phyloP scores from a whole-genome alignment of 1,140 invertebrate species.

The Delia radicum region DNA sequence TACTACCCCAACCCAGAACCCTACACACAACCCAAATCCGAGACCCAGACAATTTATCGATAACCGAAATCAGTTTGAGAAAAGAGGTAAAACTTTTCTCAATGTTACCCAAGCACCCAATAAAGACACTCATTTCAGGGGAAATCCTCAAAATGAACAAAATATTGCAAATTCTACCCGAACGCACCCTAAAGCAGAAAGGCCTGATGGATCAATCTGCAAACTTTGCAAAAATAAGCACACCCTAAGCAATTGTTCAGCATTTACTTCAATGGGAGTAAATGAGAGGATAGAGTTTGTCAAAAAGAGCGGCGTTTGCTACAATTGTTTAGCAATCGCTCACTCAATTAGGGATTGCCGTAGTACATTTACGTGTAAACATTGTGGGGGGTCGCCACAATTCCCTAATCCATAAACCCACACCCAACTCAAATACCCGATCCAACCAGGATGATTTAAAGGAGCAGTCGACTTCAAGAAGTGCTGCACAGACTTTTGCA shows the following conservation, averaged over 20 bases:
- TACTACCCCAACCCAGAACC: too few species aligned
- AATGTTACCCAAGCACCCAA: too few species aligned
- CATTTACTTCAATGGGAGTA: neutral
- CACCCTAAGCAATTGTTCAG: neutral
- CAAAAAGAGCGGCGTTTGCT: neutral
- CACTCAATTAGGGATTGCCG: neutral
- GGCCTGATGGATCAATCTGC: neutral
- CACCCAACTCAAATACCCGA: neutral
- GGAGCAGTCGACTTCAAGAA: neutral
- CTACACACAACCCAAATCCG: too few species aligned
- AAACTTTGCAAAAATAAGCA: neutral
- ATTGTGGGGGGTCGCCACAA: neutral
- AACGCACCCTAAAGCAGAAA: neutral
- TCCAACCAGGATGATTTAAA: neutral
- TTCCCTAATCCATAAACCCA: neutral
- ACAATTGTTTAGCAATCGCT: too few species aligned
- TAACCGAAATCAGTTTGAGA: too few species aligned
- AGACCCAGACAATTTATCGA: too few species aligned
- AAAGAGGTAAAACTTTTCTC: too few species aligned
- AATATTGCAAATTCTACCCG: too few species aligned
- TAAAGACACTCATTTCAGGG: too few species aligned
- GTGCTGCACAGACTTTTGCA: too few species aligned
- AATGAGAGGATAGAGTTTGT: neutral
- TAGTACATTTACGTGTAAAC: neutral
- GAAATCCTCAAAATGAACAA: too few species aligned